Conservation (phyloP, 2,888 invertebrate species). For the Epinotia ramella region DNA sequence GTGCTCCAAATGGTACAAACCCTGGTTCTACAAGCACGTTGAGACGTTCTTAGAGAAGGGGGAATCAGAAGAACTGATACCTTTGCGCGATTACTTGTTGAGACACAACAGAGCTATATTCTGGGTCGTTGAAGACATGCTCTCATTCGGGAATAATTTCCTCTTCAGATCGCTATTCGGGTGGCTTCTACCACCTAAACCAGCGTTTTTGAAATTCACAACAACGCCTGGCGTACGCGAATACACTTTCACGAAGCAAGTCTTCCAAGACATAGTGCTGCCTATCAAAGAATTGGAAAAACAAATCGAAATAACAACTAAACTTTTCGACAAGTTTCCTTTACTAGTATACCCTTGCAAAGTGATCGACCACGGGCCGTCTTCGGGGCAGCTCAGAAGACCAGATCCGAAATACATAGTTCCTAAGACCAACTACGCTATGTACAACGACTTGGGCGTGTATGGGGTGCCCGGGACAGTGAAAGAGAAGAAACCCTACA, state of each 20-base stretch:
- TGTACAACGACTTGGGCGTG: constrained; percentile 90
- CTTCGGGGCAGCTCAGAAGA: constrained; percentile 84
- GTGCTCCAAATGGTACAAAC: constrained; percentile 88
- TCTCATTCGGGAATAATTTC: constrained; percentile 88
- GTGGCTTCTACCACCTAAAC: constrained; percentile 89
- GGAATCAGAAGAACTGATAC: constrained; percentile 85
- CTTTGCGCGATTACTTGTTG: constrained; percentile 87
- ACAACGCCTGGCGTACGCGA: constrained; percentile 88
- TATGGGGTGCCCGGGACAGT: constrained; percentile 89
- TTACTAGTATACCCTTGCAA: constrained; percentile 89
- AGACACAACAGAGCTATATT: constrained; percentile 89
- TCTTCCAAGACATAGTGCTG: constrained; percentile 89
- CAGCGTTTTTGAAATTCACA: constrained; percentile 89
- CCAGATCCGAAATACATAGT: constrained; percentile 86
- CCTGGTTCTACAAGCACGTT: constrained; percentile 90
- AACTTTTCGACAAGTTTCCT: constrained; percentile 88
- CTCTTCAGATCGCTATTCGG: constrained; percentile 87
- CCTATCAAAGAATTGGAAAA: constrained; percentile 87
- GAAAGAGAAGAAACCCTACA: constrained; percentile 85
- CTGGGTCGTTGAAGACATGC: constrained; percentile 90
- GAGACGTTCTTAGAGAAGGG: constrained; percentile 84
- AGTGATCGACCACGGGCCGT: constrained; percentile 86
- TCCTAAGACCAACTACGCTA: constrained; percentile 87
- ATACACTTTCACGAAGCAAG: constrained; percentile 89
- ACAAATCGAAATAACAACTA: constrained; percentile 85